Base-by-base conservation (phyloP, 2,888 invertebrate species). In the Oegoconia quadripuncta region DNA sequence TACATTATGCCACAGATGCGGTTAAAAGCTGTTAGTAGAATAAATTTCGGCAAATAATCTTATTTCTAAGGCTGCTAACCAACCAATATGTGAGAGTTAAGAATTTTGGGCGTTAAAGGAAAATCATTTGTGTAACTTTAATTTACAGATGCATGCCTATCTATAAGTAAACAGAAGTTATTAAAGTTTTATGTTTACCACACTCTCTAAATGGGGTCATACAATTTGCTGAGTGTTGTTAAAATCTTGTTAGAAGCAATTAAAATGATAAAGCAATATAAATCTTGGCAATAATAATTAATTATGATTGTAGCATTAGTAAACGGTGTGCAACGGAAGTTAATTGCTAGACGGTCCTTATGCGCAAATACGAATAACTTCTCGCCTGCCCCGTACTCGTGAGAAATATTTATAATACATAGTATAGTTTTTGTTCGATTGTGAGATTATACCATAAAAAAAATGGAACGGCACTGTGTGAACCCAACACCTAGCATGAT, bases 281-380 rank as follows among this genome's bases (percentile, higher is more conserved):
- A 62, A 64, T 79, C 35, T 39, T 78, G n/a, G n/a, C n/a, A n/a
- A n/a, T n/a, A n/a, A n/a, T n/a, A n/a, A n/a, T n/a, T n/a, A 72
- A 70, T 47, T 47, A 57, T 74, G 76, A 73, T 72, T 62, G 63
- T 55, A 49, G 67, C 63, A 76, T 76, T 76, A 74, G 58, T 55
- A 58, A 65, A 73, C 62, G 63, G 63, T 59, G 63, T 67, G 67
- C 69, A 73, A 74, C 78, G 75, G 80, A 77, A 71, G 75, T 68
- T 75, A 75, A 77, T 77, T 75, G 75, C 75, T 65, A 63, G 64
- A 64, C 51, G 55, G 62, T 65, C 63, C 58, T 55, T n/a, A n/a
- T 14, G 55, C 56, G 51, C 48, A 60, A 62, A 74, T 67, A 63
- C 64, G 66, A 71, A 66, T 69, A 68, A 65, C 59, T 74, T 78